Evolutionary conservation across 1,140 invertebrate genomes (phyloP).

Genomic region (Philopotamus ludificatus): DNA sequence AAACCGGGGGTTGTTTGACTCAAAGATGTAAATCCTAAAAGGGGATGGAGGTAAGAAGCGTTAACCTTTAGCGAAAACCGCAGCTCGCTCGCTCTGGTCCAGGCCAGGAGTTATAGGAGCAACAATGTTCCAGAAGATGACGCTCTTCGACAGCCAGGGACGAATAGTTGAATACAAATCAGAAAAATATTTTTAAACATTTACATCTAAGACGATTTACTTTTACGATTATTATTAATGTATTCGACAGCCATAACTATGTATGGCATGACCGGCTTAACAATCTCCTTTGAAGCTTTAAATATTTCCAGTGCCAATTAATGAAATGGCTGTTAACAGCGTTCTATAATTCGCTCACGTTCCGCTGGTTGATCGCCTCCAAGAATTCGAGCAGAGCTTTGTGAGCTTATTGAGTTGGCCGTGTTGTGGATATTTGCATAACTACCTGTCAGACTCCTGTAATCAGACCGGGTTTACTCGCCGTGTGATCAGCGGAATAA

Average conservation of each 20-base stretch:
- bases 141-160: constrained; percentile 7
- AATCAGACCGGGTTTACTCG: constrained; percentile 3
- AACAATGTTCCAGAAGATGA: constrained; percentile 10
- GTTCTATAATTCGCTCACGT: too few species aligned
- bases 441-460: constrained; percentile 18
- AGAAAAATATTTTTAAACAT: background rate
- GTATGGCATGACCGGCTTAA: too few species aligned
- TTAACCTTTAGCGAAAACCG: constrained; percentile 40
- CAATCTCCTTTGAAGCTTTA: too few species aligned
- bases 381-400: background rate
- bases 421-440: constrained; percentile 10
- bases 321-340: too few species aligned
- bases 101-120: constrained; percentile 22
- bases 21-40: constrained; percentile 41
- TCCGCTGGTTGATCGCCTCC: too few species aligned
- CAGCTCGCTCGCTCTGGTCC: constrained; percentile 26
- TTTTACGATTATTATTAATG: too few species aligned
- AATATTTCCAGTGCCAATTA: too few species aligned
- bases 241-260: too few species aligned
- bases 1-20: constrained; percentile 21
- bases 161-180: too few species aligned
- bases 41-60: constrained; percentile 39
- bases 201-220: background rate
- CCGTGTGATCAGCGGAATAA: constrained; percentile 16
- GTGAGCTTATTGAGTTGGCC: background rate